Evolutionary conservation across 2,797 vertebrate species (phyloP).

Genomic region (Poeciliopsis gracilis): DNA sequence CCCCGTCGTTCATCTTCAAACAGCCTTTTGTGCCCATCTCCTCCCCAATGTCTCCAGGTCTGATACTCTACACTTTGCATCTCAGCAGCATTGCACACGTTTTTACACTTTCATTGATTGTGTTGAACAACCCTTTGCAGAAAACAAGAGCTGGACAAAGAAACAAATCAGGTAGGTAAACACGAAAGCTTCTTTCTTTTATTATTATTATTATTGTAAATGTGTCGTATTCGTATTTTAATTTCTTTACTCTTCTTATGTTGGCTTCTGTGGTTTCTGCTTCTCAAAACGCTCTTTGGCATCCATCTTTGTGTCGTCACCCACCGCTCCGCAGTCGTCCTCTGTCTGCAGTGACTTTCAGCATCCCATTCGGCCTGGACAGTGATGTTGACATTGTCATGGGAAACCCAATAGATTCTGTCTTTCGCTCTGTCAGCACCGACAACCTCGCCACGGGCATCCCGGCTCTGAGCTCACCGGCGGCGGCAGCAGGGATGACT

Average conservation of each 20-base stretch:
- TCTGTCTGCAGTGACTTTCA: constrained; percentile 91
- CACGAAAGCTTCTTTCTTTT: constrained; percentile 5
- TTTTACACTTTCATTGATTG: background rate
- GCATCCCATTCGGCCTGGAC: constrained; percentile 95
- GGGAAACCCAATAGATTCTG: constrained; percentile 88
- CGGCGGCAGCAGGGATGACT: constrained; percentile 52
- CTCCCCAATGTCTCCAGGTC: constrained; percentile 80
- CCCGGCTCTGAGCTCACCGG: constrained; percentile 58
- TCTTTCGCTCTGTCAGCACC: constrained; percentile 88
- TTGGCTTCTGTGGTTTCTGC: constrained; percentile 76
- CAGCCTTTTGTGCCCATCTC: constrained; percentile 85
- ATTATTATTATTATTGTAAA: constrained; percentile 24
- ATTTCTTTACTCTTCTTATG: constrained; percentile 58
- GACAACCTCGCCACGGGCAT: constrained; percentile 84
- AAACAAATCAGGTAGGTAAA: constrained; percentile 86
- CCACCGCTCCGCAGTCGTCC: constrained; percentile 76
- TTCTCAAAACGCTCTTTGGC: constrained; percentile 43
- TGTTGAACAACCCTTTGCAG: constrained; percentile 65
- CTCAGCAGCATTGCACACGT: background rate
- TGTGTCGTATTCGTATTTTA: constrained; percentile 58
- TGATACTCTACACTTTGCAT: constrained; percentile 9
- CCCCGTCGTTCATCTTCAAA: constrained; percentile 86
- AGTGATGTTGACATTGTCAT: constrained; percentile 95
- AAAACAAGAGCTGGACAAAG: constrained; percentile 88
- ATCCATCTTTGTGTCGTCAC: constrained; percentile 45